phyloP scores from a whole-genome alignment of 2,888 invertebrate genomes.

The Nomada lathburiana region DNA sequence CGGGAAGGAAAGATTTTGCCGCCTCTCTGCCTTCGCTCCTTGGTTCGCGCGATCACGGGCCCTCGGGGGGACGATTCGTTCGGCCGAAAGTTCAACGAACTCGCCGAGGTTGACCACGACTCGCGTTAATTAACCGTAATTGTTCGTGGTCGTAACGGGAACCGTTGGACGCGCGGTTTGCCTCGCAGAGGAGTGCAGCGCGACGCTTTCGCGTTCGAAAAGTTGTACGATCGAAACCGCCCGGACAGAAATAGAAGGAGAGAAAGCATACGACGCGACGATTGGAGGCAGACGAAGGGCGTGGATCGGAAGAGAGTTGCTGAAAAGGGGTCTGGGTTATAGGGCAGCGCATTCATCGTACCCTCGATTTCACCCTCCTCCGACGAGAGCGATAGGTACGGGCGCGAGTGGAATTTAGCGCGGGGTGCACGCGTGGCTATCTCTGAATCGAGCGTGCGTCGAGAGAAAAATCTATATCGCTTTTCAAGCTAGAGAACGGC shows the following conservation, averaged over 20 bases:
- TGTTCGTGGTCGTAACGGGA: constrained; percentile 33
- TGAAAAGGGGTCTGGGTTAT: constrained; percentile 23
- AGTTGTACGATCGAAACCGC: neutral
- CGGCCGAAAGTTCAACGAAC: constrained; percentile 42
- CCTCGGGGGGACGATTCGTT: constrained; percentile 9
- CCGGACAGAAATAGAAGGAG: constrained; percentile 30
- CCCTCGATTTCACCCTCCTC: constrained; percentile 40
- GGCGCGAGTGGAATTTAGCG: constrained; percentile 2
- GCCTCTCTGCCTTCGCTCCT: neutral
- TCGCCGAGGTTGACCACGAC: constrained; percentile 1
- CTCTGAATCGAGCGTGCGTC: constrained; percentile 47
- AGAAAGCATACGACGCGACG: neutral
- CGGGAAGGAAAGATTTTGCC: neutral
- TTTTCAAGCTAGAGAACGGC: constrained; percentile 39
- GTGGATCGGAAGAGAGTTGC: neutral
- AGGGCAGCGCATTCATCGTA: constrained; percentile 21
- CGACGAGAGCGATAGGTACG: constrained; percentile 13
- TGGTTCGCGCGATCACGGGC: neutral
- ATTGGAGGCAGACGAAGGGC: constrained; percentile 12
- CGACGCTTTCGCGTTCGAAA: neutral
- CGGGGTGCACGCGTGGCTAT: neutral
- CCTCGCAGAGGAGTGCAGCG: no score
- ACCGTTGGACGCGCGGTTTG: neutral
- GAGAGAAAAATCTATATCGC: constrained; percentile 65
- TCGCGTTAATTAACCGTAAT: constrained; percentile 63